Evolutionary conservation across 1,140 invertebrate genomes (phyloP).

Genomic region (Frieseomelitta varia): DNA sequence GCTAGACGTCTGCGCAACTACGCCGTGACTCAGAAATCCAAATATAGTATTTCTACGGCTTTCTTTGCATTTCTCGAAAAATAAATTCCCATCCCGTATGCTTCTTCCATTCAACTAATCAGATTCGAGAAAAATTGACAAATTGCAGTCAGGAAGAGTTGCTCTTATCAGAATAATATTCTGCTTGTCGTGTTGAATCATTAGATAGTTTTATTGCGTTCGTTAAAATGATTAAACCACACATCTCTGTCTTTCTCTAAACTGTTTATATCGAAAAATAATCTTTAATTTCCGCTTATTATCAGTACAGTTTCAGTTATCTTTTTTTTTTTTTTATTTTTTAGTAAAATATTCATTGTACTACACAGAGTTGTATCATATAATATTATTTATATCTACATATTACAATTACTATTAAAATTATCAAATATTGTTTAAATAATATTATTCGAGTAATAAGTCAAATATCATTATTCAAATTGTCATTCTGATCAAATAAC

Average conservation of each 20-base stretch:
- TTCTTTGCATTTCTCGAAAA: constrained; percentile 49
- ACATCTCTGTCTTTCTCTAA: too few relatives aligned
- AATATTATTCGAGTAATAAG: too few relatives aligned
- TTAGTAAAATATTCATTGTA: too few relatives aligned
- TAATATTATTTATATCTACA: too few relatives aligned
- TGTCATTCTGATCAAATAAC: too few relatives aligned
- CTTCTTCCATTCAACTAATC: background rate
- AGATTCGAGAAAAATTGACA: background rate
- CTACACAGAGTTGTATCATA: too few relatives aligned
- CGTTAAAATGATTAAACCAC: too few relatives aligned
- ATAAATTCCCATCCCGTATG: background rate
- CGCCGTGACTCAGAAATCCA: constrained; percentile 58
- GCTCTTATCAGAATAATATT: background rate
- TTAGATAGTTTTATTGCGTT: background rate
- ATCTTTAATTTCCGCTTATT: too few relatives aligned
- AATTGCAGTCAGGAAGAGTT: background rate
- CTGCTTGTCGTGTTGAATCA: background rate
- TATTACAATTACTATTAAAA: background rate
- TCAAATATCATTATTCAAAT: background rate
- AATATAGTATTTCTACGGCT: constrained; percentile 60
- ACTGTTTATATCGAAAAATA: too few relatives aligned
- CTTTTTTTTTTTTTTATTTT: too few relatives aligned
- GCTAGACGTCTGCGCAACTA: constrained; percentile 19
- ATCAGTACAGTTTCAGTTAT: too few relatives aligned
- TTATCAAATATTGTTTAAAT: too few relatives aligned